Evolutionary conservation across 1,140 invertebrate genomes (phyloP).

Genomic region (Micrasema minimum): DNA sequence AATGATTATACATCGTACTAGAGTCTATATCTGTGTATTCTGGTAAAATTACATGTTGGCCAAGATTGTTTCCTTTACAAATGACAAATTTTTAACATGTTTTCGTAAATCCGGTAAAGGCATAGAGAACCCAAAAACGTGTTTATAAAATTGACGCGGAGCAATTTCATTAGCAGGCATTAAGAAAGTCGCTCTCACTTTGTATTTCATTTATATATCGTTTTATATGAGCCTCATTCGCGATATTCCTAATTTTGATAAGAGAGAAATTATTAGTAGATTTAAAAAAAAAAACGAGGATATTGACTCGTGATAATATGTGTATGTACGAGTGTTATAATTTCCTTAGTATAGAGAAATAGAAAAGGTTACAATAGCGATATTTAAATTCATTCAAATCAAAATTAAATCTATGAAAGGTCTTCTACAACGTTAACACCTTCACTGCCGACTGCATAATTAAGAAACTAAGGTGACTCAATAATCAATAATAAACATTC

Average conservation of each 20-base stretch:
- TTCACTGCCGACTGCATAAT: neutral
- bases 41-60: neutral
- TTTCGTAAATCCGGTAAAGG: neutral
- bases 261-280: too few species aligned
- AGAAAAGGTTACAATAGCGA: slow-evolving; percentile 8
- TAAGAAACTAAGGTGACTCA: too few species aligned
- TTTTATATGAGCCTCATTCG: neutral
- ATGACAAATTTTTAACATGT: neutral
- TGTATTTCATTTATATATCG: slow-evolving; percentile 18
- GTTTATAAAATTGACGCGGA: slow-evolving; percentile 25
- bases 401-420: neutral
- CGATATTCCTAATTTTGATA: neutral
- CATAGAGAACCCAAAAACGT: neutral
- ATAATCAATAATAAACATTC: neutral
- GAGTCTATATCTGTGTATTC: too few species aligned
- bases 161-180: slow-evolving; percentile 10
- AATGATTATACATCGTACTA: too few species aligned
- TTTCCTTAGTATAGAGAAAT: neutral
- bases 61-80: neutral
- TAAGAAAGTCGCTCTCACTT: slow-evolving; percentile 25
- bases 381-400: slow-evolving; percentile 4
- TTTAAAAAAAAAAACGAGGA: too few species aligned
- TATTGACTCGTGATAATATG: too few species aligned
- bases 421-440: neutral
- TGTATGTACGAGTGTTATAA: neutral